These are phyloP conservation scores for Nycticorax nycticorax DNA, from an alignment of 2,113 vertebrate species.

Conservation along the genomic window DNA sequence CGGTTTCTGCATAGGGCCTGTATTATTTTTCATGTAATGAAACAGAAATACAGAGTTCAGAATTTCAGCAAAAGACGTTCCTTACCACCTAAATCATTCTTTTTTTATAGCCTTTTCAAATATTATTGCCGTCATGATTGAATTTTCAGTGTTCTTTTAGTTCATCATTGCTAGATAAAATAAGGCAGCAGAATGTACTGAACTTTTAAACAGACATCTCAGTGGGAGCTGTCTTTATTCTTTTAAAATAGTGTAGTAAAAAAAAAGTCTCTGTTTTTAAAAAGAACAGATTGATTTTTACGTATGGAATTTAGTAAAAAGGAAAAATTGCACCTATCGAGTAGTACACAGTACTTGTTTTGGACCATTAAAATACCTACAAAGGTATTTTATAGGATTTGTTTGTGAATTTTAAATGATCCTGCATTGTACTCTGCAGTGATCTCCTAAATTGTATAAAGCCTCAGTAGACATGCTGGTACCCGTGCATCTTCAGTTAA, in stretches of 20 bases:
- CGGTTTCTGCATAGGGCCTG: constrained; percentile 38
- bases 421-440: not conserved
- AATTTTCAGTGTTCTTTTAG: constrained; percentile 56
- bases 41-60: constrained; percentile 52
- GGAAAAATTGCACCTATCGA: constrained; percentile 4
- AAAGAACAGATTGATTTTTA: constrained; percentile 59
- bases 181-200: constrained; percentile 50
- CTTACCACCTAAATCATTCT: constrained; percentile 23
- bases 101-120: constrained; percentile 54
- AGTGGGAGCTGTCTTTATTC: constrained; percentile 56
- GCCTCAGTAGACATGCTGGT: constrained; percentile 12
- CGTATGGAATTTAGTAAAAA: constrained; percentile 26
- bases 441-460: constrained; percentile 29
- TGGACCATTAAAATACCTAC: constrained; percentile 34
- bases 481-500: constrained; percentile 35
- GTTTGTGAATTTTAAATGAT: constrained; percentile 47
- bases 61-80: constrained; percentile 50
- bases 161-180: constrained; percentile 58
- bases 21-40: constrained; percentile 52
- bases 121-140: constrained; percentile 57
- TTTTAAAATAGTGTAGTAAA: constrained; percentile 36
- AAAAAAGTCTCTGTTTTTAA: constrained; percentile 43
- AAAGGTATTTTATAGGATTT: constrained; percentile 38
- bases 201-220: constrained; percentile 57
- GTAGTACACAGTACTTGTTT: constrained; percentile 6